Conservation (phyloP, 2,113 vertebrate species). For the Ophiodon elongatus region DNA sequence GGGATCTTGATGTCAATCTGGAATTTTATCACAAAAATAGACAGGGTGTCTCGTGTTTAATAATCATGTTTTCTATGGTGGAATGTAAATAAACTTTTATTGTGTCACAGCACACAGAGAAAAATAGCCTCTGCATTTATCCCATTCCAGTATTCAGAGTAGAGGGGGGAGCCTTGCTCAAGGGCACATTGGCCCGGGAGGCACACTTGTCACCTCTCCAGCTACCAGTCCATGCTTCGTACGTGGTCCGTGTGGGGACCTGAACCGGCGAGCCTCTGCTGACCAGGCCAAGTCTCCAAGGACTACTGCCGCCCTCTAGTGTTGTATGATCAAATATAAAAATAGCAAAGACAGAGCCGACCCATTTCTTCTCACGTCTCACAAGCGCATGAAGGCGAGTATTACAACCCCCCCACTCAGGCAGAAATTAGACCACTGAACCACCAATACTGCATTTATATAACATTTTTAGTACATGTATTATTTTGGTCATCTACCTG, state of each 20-base stretch:
- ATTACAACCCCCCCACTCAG: slow-evolving; percentile 38
- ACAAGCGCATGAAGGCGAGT: neutral
- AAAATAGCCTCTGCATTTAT: no score
- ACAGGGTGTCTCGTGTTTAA: no score
- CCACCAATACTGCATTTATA: slow-evolving; percentile 57
- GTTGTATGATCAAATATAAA: neutral
- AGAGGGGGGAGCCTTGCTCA: no score
- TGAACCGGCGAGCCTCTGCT: neutral
- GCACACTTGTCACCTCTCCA: no score
- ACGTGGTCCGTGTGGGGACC: neutral
- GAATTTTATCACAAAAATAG: no score
- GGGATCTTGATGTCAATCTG: neutral
- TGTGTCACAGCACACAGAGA: no score
- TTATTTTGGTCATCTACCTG: neutral
- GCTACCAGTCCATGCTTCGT: neutral
- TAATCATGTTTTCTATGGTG: no score
- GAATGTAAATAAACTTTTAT: no score
- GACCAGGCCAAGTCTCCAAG: neutral
- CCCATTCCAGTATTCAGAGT: no score
- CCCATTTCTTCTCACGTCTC: neutral
- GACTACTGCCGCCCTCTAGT: neutral
- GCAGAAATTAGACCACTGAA: slow-evolving; percentile 81
- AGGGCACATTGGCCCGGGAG: no score
- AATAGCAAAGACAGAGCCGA: neutral
- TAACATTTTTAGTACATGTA: neutral